phyloP scores from a whole-genome alignment of 2,888 invertebrate genomes.

The Monochamus alternatus region DNA sequence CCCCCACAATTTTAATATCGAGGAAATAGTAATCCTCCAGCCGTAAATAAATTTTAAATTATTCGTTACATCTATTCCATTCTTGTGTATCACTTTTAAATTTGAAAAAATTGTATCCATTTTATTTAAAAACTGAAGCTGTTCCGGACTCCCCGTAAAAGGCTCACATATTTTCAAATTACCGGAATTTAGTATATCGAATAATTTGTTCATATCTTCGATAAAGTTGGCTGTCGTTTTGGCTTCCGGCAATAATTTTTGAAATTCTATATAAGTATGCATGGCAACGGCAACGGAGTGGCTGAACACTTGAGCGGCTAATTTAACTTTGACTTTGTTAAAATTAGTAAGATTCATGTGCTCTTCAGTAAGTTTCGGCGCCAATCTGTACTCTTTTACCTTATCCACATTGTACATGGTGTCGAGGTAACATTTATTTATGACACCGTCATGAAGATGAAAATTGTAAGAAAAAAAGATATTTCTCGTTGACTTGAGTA shows the following conservation, averaged over 20 bases:
- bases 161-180: slow-evolving; percentile 5
- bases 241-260: slow-evolving; percentile 6
- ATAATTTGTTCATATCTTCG: background rate
- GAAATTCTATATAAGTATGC: slow-evolving; percentile 15
- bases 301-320: slow-evolving; percentile 15
- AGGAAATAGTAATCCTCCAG: slow-evolving; percentile 10
- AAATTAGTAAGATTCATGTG: slow-evolving; percentile 14
- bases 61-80: slow-evolving; percentile 2
- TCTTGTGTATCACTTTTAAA: slow-evolving; percentile 7
- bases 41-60: slow-evolving; percentile 20
- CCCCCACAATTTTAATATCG: slow-evolving; percentile 5
- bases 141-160: slow-evolving; percentile 16
- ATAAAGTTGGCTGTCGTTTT: slow-evolving; percentile 1
- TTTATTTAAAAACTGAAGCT: slow-evolving; percentile 11
- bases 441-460: background rate
- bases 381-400: background rate
- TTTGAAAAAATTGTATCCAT: slow-evolving; percentile 19
- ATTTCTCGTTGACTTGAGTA: slow-evolving; percentile 39
- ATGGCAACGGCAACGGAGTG: slow-evolving; percentile 7
- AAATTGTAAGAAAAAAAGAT: slow-evolving; percentile 35
- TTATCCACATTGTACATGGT: background rate
- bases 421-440: slow-evolving; percentile 11
- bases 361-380: background rate
- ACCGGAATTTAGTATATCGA: slow-evolving; percentile 27
- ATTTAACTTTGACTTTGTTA: slow-evolving; percentile 7